Percentiles rank a stretch among this genome's conserved stretches.
phyloP scores from a whole-genome alignment of 2,797 vertebrate species.

The Tiaroga cobitis region DNA sequence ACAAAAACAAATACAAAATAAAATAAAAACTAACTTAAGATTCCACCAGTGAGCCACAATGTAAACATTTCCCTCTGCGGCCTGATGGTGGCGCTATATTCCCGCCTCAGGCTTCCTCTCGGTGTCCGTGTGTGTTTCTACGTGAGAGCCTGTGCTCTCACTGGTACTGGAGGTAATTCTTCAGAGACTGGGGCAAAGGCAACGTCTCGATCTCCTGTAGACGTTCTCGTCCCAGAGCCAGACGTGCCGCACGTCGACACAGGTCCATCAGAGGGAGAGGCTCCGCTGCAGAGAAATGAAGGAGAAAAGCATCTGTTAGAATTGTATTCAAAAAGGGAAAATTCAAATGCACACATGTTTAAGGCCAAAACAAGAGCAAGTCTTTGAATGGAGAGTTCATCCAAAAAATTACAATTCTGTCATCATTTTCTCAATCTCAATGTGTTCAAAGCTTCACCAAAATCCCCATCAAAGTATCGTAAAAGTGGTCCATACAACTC shows the following conservation, averaged over 20 bases:
- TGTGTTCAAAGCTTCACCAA: neutral
- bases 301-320: neutral
- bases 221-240: conserved; percentile 91
- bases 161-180: conserved; percentile 99
- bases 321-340: neutral
- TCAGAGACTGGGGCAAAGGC: conserved; percentile 95
- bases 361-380: neutral
- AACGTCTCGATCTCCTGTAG: conserved; percentile 90
- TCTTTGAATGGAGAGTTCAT: neutral
- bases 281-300: conserved; percentile 82
- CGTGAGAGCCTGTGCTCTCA: conserved; percentile 68
- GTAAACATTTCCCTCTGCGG: conserved; percentile 62
- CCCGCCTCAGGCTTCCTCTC: conserved; percentile 22
- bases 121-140: conserved; percentile 35
- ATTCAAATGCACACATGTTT: neutral
- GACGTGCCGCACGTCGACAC: conserved; percentile 91
- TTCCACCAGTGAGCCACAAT: conserved; percentile 59
- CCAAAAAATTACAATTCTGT: neutral
- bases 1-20: conserved; percentile 1
- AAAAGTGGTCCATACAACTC: neutral
- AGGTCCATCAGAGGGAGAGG: conserved; percentile 97
- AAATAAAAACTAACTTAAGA: conserved; percentile 53
- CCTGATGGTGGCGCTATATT: conserved; percentile 41
- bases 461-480: neutral
- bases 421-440: neutral